A percentile compares a stretch with the other conserved stretches of the same genome.
These are phyloP conservation scores for Ylistrum balloti DNA, from an alignment of 1,140 invertebrate genomes.

Conservation along the genomic window DNA sequence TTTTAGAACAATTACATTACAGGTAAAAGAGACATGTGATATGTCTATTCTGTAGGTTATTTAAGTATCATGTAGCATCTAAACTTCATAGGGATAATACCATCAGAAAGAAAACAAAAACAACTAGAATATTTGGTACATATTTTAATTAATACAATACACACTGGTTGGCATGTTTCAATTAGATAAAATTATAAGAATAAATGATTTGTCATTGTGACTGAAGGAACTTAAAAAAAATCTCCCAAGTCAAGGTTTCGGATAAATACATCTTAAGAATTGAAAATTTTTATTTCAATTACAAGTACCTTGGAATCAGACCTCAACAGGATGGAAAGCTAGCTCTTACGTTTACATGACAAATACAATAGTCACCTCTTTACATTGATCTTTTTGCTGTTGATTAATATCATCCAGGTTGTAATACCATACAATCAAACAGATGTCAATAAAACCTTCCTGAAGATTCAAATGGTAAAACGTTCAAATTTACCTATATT, in stretches of 20 bases:
- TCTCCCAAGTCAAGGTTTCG: neutral
- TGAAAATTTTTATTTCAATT: slow-evolving; percentile 21
- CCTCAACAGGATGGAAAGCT: neutral
- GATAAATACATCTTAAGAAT: neutral
- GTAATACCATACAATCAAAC: neutral
- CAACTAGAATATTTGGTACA: neutral
- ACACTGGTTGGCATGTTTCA: slow-evolving; percentile 37
- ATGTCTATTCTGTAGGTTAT: no score
- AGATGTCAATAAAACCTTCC: neutral
- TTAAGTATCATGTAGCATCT: no score
- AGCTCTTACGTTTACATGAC: neutral
- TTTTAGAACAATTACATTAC: no score
- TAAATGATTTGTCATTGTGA: neutral
- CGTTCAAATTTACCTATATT: neutral
- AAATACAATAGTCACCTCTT: neutral
- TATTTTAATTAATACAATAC: neutral
- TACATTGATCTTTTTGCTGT: neutral
- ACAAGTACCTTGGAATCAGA: neutral
- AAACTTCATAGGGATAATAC: no score
- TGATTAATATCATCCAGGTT: neutral
- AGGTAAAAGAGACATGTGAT: no score
- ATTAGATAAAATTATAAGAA: neutral
- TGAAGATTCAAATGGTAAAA: slow-evolving; percentile 6
- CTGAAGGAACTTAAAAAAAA: neutral
- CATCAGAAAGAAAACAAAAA: neutral